A percentile compares a stretch with the other conserved stretches of the same genome.
Evolutionary conservation across 2,113 vertebrate species (phyloP).

Genomic region (Todiramphus chloris): DNA sequence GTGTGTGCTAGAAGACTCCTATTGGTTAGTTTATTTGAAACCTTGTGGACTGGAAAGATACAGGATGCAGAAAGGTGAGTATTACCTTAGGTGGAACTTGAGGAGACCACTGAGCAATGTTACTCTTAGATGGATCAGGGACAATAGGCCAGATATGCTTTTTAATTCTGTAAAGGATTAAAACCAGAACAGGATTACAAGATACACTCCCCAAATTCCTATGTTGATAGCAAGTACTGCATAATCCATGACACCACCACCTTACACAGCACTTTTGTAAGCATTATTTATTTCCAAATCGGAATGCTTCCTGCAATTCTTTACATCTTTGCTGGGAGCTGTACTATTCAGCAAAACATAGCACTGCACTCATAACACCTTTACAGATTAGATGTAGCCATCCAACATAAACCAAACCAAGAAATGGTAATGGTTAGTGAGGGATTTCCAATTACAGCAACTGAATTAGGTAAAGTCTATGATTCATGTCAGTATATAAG

Average conservation of each 20-base stretch:
- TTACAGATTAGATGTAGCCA: neutral
- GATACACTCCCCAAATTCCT: neutral
- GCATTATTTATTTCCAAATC: neutral
- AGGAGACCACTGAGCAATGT: constrained; percentile 93
- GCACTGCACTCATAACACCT: neutral
- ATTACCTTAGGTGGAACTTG: constrained; percentile 86
- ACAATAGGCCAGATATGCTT: constrained; percentile 92
- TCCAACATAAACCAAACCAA: neutral
- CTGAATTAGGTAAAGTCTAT: neutral
- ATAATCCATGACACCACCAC: neutral
- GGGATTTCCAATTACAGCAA: neutral
- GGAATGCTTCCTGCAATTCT: neutral
- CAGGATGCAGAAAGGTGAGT: neutral
- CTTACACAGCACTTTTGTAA: neutral
- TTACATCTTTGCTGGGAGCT: neutral
- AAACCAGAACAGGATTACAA: neutral
- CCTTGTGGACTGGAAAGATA: neutral
- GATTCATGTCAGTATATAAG: neutral
- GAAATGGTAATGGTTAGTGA: neutral
- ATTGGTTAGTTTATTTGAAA: neutral
- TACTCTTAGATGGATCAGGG: constrained; percentile 93
- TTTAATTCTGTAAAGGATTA: constrained; percentile 82
- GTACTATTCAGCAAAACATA: neutral
- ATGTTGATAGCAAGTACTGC: neutral
- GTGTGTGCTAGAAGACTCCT: neutral